These are phyloP conservation scores for Sclerodermus sp. DNA, from an alignment of 2,888 invertebrate genomes.

Conservation along the genomic window DNA sequence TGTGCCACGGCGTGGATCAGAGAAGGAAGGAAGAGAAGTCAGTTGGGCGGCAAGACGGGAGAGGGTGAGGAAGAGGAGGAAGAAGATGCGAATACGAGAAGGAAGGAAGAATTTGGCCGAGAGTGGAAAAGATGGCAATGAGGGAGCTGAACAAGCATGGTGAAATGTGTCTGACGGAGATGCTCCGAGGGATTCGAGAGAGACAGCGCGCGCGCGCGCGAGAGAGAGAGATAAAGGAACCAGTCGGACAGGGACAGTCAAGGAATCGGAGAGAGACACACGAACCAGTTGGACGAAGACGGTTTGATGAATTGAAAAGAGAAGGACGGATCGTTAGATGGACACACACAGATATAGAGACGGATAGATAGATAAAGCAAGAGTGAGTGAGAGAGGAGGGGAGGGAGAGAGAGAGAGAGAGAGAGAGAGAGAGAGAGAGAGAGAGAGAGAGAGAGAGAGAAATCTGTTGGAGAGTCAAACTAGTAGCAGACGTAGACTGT, in stretches of 20 bases:
- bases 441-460: slow-evolving; percentile 22
- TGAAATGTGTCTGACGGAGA: too few species aligned
- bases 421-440: slow-evolving; percentile 18
- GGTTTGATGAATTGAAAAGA: slow-evolving; percentile 10
- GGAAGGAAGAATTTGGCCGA: slow-evolving; percentile 19
- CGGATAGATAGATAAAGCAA: slow-evolving; percentile 1
- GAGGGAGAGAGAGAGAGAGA: slow-evolving; percentile 10
- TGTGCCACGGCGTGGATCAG: not conserved
- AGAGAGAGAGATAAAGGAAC: slow-evolving; percentile 16
- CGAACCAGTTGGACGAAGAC: slow-evolving; percentile 5
- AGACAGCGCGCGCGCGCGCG: slow-evolving; percentile 4
- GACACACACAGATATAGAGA: too few species aligned
- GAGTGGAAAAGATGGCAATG: too few species aligned
- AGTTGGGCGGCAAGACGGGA: slow-evolving; percentile 8
- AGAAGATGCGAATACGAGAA: slow-evolving; percentile 3
- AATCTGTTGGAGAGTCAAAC: not conserved
- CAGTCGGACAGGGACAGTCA: not conserved
- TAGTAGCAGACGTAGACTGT: not conserved
- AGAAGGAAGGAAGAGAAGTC: slow-evolving; percentile 9
- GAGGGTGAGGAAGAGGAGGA: slow-evolving; percentile 13
- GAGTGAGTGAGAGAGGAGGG: slow-evolving; percentile 14
- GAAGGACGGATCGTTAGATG: too few species aligned
- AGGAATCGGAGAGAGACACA: slow-evolving; percentile 10
- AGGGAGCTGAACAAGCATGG: too few species aligned
- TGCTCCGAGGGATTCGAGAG: too few species aligned